Percentiles rank a stretch among this genome's conserved stretches.
phyloP scores from a whole-genome alignment of 1,140 invertebrate species.

The Drosophila nannoptera region DNA sequence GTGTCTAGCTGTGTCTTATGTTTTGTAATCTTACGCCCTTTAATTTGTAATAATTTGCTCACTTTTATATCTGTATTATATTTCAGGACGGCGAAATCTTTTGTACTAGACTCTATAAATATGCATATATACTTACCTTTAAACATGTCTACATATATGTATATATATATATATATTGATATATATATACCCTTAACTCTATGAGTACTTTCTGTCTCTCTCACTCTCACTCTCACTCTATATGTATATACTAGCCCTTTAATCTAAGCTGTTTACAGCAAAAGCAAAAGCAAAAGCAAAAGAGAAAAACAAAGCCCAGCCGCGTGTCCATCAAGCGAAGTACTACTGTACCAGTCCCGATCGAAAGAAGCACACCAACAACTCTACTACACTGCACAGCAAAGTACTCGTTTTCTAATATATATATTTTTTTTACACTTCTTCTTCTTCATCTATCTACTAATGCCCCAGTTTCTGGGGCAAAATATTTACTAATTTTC shows the following conservation, averaged over 20 bases:
- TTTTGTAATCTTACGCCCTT: conserved; percentile 63
- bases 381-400: conserved; percentile 13
- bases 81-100: conserved; percentile 82
- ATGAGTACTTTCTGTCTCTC: conserved; percentile 30
- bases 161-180: conserved; percentile 23
- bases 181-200: conserved; percentile 23
- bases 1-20: neutral
- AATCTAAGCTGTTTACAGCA: conserved; percentile 35
- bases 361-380: conserved; percentile 23
- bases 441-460: conserved; percentile 47
- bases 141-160: neutral
- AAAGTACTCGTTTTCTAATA: conserved; percentile 25
- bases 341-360: conserved; percentile 23
- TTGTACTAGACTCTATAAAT: conserved; percentile 80
- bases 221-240: conserved; percentile 20
- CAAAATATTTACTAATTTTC: conserved; percentile 63
- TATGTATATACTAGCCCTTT: conserved; percentile 51
- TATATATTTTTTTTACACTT: neutral
- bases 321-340: conserved; percentile 29
- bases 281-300: conserved; percentile 29
- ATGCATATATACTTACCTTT: conserved; percentile 39
- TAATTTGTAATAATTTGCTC: conserved; percentile 74
- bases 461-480: conserved; percentile 22
- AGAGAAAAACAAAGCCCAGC: conserved; percentile 31
- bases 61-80: conserved; percentile 80